Evolutionary conservation across 2,888 invertebrate genomes (phyloP).

Genomic region (Heliconius erato): DNA sequence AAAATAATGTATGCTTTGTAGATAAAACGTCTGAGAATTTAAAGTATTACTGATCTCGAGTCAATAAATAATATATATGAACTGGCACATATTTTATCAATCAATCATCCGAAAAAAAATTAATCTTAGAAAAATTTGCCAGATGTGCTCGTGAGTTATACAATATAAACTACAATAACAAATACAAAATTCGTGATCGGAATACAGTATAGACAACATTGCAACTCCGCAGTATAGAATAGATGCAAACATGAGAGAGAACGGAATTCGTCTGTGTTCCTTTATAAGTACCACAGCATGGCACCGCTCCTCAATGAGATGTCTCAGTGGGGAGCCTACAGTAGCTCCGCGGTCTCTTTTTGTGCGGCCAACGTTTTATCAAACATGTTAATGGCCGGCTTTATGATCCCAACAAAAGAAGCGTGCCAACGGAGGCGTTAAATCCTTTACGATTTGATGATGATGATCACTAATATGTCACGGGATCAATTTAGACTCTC

Average conservation of each 20-base stretch:
- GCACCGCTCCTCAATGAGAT: slow-evolving; percentile 73
- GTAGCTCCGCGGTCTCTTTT: slow-evolving; percentile 82
- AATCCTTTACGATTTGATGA: slow-evolving; percentile 85
- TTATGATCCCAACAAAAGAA: slow-evolving; percentile 84
- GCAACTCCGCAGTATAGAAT: slow-evolving; percentile 31
- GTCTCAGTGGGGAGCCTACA: slow-evolving; percentile 79
- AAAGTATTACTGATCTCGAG: not conserved
- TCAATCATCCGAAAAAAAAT: slow-evolving; percentile 22
- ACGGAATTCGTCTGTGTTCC: slow-evolving; percentile 55
- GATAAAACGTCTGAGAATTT: slow-evolving; percentile 14
- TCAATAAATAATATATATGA: not conserved
- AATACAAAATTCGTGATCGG: slow-evolving; percentile 42
- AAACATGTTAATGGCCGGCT: slow-evolving; percentile 85
- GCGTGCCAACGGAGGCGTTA: slow-evolving; percentile 86
- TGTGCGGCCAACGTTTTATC: slow-evolving; percentile 82
- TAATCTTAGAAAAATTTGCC: slow-evolving; percentile 33
- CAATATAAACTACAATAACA: slow-evolving; percentile 42
- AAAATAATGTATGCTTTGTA: slow-evolving; percentile 2
- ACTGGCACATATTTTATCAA: slow-evolving; percentile 32
- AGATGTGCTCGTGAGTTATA: slow-evolving; percentile 41
- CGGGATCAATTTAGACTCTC: slow-evolving; percentile 65
- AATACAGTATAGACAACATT: slow-evolving; percentile 36
- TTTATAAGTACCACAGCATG: slow-evolving; percentile 77
- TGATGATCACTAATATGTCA: slow-evolving; percentile 82
- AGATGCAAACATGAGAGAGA: slow-evolving; percentile 50